A percentile compares a stretch with the other conserved stretches of the same genome.
phyloP scores from a whole-genome alignment of 2,113 vertebrate genomes.

The Campylomormyrus numenius region DNA sequence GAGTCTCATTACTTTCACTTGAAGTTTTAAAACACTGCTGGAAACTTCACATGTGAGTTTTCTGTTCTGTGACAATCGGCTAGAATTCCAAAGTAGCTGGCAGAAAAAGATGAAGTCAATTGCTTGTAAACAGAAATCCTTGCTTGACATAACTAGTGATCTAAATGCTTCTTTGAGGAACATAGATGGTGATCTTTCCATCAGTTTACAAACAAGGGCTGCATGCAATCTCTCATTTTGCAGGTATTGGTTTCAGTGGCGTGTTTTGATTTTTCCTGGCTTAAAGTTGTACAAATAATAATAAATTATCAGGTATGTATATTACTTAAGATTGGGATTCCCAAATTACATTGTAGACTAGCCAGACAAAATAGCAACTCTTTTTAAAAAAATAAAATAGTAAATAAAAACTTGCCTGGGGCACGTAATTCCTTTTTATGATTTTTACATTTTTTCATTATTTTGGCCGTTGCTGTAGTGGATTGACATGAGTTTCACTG shows the following conservation, averaged over 20 bases:
- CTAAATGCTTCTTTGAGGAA: constrained; percentile 30
- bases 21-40: constrained; percentile 12
- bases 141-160: constrained; percentile 41
- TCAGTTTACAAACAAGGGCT: constrained; percentile 12
- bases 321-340: constrained; percentile 12
- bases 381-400: background rate
- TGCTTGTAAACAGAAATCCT: constrained; percentile 22
- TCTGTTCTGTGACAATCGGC: constrained; percentile 8
- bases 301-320: constrained; percentile 8
- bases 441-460: constrained; percentile 24
- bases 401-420: constrained; percentile 39
- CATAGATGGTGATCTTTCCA: constrained; percentile 5
- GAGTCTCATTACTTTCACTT: constrained; percentile 21
- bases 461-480: constrained; percentile 22
- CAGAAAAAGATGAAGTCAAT: constrained; percentile 11
- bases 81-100: constrained; percentile 28
- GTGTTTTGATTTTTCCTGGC: background rate
- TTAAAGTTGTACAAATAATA: constrained; percentile 9
- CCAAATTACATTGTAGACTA: constrained; percentile 25
- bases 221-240: constrained; percentile 2
- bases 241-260: constrained; percentile 25
- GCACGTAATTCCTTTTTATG: constrained; percentile 61
- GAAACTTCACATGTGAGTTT: background rate
- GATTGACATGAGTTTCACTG: constrained; percentile 21
- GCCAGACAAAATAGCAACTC: constrained; percentile 34